Base-by-base conservation (phyloP, 2,888 invertebrate genomes). In the Meteorus cinctellus region DNA sequence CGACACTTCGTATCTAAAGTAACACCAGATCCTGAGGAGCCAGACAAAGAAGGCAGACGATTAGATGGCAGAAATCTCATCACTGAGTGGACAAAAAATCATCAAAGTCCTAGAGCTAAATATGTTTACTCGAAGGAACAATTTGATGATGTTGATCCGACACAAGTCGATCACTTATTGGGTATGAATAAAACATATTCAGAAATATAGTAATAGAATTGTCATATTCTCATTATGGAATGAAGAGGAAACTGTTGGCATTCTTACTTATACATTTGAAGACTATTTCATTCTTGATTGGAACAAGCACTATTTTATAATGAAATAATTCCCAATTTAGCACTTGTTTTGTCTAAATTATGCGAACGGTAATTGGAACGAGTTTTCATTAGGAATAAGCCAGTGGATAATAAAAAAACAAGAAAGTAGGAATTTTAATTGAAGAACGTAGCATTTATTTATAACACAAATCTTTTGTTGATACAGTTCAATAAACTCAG, bases 51-150 rank as follows among this genome's bases (percentile, higher is more conserved):
- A 86, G 95, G 95, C 0, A 91, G 94, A 82, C 91, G 95, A 80
- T 90, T 94, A 24, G 96, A 96, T 85, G 95, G 95, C 0, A 91
- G 95, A 78, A 95, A 96, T 89, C 92, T 96, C 72, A 94, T 95
- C 75, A 94, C 95, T 88, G 95, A 95, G 87, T 96, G 96, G 96
- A 91, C 93, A 0, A 90, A 94, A 81, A 95, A 95, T 86, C 94
- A 94, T 90, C 94, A 94, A 83, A 91, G 92, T 66, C 88, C 94
- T n/a, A 90, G 93, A 81, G 94, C 93, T 0, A 93, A 93, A 85
- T 96, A 95, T 87, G 94, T 96, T 27, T 93, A 94, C 91, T 94
- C 94, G 80, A 94, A 92, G 86, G 93, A 94, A 82, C 94, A 95
- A 84, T 92, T 96, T 70, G 93, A 94, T 72, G 92, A 92, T 83